Evolutionary conservation across 2,797 vertebrate species (phyloP).

Genomic region (Pangasius mekongensis): DNA sequence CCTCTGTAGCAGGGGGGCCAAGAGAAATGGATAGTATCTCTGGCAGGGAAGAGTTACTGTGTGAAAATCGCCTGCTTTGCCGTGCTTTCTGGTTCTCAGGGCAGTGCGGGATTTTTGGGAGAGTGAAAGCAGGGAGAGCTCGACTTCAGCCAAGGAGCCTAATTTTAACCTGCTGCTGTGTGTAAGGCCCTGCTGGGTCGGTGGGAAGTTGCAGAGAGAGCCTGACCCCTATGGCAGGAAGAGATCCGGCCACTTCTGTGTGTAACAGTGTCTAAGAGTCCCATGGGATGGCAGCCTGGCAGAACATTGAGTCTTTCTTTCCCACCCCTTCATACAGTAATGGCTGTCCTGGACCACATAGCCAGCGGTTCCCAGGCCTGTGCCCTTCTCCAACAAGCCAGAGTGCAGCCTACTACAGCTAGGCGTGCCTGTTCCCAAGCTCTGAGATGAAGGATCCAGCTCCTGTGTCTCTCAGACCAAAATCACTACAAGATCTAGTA

Average conservation of each 20-base stretch:
- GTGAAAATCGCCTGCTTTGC: slow-evolving; percentile 72
- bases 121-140: slow-evolving; percentile 33
- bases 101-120: slow-evolving; percentile 40
- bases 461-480: neutral
- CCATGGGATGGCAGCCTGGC: slow-evolving; percentile 88
- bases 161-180: slow-evolving; percentile 88
- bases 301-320: slow-evolving; percentile 86
- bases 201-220: slow-evolving; percentile 95
- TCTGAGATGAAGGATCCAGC: neutral
- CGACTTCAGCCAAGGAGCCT: slow-evolving; percentile 79
- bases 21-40: slow-evolving; percentile 62
- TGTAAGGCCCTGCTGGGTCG: slow-evolving; percentile 65
- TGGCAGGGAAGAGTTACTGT: slow-evolving; percentile 70
- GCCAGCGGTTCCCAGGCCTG: slow-evolving; percentile 75
- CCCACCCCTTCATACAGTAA: slow-evolving; percentile 79
- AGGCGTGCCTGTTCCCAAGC: slow-evolving; percentile 63
- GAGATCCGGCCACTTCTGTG: slow-evolving; percentile 82
- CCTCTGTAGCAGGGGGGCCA: slow-evolving; percentile 38
- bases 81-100: slow-evolving; percentile 72
- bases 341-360: slow-evolving; percentile 34
- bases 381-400: slow-evolving; percentile 59
- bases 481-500: neutral
- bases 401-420: slow-evolving; percentile 33
- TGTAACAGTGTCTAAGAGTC: slow-evolving; percentile 73
- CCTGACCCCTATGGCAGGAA: slow-evolving; percentile 94